These are phyloP conservation scores for Hypselothyrea guttata DNA, from an alignment of 2,888 invertebrate genomes.

Conservation along the genomic window DNA sequence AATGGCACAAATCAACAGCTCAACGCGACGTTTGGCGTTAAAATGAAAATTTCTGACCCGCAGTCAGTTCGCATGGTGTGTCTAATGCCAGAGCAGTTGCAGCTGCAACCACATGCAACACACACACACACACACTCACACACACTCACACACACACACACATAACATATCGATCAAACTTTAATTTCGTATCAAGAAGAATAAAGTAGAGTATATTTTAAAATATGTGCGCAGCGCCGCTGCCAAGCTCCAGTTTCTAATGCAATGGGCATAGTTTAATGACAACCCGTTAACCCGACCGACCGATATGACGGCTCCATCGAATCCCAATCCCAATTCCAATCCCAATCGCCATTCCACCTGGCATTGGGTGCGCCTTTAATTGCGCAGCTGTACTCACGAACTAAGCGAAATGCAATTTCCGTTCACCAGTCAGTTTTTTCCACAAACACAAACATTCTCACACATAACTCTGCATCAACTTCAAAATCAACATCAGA, in stretches of 20 bases:
- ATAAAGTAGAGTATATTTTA: slow-evolving; percentile 67
- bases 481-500: slow-evolving; percentile 26
- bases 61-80: slow-evolving; percentile 55
- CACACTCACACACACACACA: slow-evolving; percentile 12
- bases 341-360: too few relatives aligned
- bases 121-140: slow-evolving; percentile 16
- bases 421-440: slow-evolving; percentile 53
- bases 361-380: too few relatives aligned
- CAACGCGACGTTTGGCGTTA: slow-evolving; percentile 53
- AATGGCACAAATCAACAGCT: slow-evolving; percentile 56
- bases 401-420: slow-evolving; percentile 66
- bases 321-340: background rate
- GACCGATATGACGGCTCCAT: too few relatives aligned
- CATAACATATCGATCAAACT: slow-evolving; percentile 81
- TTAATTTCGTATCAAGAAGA: slow-evolving; percentile 77
- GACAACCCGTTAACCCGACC: slow-evolving; percentile 10
- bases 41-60: slow-evolving; percentile 57
- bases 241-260: slow-evolving; percentile 50
- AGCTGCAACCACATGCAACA: slow-evolving; percentile 21
- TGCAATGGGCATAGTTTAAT: slow-evolving; percentile 54
- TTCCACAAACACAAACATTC: slow-evolving; percentile 8
- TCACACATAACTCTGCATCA: slow-evolving; percentile 56
- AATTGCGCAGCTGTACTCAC: slow-evolving; percentile 54
- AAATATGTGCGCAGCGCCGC: slow-evolving; percentile 53
- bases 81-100: slow-evolving; percentile 59